Evolutionary conservation across 1,140 invertebrate genomes (phyloP), one percentile per base, ranked within the genome.

Genomic region (Probaryconus sp.): DNA sequence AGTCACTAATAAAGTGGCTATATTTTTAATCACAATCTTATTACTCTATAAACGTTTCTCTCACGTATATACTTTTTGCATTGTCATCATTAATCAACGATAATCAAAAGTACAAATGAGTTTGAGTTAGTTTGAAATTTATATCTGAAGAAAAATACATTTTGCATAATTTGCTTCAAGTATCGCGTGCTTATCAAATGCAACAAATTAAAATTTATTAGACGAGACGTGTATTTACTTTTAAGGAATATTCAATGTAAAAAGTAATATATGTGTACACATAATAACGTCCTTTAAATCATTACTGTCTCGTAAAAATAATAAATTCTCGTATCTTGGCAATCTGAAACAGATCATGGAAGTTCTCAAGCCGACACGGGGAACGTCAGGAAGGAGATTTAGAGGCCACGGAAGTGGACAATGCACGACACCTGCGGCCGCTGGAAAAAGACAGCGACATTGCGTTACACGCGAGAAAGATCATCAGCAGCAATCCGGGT

Each of bases 351-450:
- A 69, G 64, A 82, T 81, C 80, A 79, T 81, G 80, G 55, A 73
- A 78, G 77, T 79, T 74, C 53, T 77, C 71, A 72, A 71, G 60
- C 71, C 68, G 65, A 72, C 78, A 69, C 61, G 76, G 58, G 63
- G 64, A 70, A 82, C 76, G 80, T 81, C 80, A 78, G 78, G 71
- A 71, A 78, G 74, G 77, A 84, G 82, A 84, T 83, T 83, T 84
- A 84, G 81, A 83, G 82, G 72, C 81, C 78, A 80, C 81, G 77
- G 82, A 70, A 72, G 70, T 70, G 80, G 81, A 83, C 81, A 84
- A 83, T 84, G 82, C 80, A 79, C 81, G 81, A 84, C 82, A 82
- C 81, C 82, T 84, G 82, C 77, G 73, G 78, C 77, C 81, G 50
- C 74, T 56, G 61, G 75, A 74, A 70, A 70, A 61, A 53, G 45